Base-by-base conservation (phyloP, 2,797 vertebrate species). In the Xiphorhynchus erythropygius region DNA sequence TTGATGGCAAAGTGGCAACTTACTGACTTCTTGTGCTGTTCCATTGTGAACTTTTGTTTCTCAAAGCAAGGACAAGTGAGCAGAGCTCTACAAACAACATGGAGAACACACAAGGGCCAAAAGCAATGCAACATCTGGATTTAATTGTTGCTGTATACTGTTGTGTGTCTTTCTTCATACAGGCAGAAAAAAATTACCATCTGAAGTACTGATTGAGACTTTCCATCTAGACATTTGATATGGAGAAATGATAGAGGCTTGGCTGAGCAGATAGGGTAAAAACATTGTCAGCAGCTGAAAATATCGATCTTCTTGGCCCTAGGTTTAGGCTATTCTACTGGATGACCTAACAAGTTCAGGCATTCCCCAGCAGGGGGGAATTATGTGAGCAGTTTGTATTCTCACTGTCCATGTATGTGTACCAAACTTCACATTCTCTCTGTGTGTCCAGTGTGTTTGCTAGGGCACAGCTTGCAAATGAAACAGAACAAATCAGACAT, bases 121-220 rank as follows among this genome's bases (percentile, higher is more conserved):
- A 95, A 94, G 53, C 46, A 79, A 82, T 47, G 83, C 46, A 86
- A 68, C n/a, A 9, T 88, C 64, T 79, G 42, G 65, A 75, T 94
- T 68, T 87, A 70, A 55, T 75, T 59, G 25, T n/a, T 75, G 28
- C 47, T 88, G 10, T 56, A 56, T 68, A 10, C 15, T 89, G 71
- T 53, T 95, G 16, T 79, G 19, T 81, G 33, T 84, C 73, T 78
- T 25, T 83, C 57, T 75, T 82, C 84, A 55, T 7, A 49, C 35
- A 79, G 73, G 27, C 39, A 81, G 77, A 74, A 84, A 59, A 60
- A 57, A 81, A 63, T 50, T 41, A 12, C 55, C 78, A 55, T 85
- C 55, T 93, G 65, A 89, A 95, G 87, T 52, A 70, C 28, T 15
- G 19, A 49, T 6, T 3, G 55, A 70, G 47, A 23, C 25, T 79